Evolutionary conservation across 1,140 invertebrate species (phyloP), one percentile per base, ranked within the genome.

Genomic region (Lysiphlebus fabarum): DNA sequence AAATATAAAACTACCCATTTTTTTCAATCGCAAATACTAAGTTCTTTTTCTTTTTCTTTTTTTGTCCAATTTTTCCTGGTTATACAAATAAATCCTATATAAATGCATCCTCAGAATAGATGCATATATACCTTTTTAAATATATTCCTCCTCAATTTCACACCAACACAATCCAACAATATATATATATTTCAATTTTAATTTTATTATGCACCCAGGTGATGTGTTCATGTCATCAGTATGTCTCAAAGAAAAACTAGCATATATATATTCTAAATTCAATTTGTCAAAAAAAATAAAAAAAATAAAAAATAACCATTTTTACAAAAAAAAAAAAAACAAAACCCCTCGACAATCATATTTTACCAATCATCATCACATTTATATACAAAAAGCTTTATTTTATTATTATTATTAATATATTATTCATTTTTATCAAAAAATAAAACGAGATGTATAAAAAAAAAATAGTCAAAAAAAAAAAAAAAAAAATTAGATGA

Each of bases 21-120:
- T 26, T 26, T 26, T 26, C 17, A 26, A 26, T 26, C 41, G 40
- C 48, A 63, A 48, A 47, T 36, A 56, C 12, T 36, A 47, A 53
- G 38, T 41, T 59, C 62, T 67, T 65, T 65, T 69, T 61, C 60
- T 65, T 65, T 65, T 64, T n/a, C n/a, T n/a, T 53, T 64, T 54
- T 63, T 64, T 51, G 17, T 26, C 17, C 17, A 26, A 26, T 26
- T 26, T 26, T 26, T 26, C 17, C 17, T 26, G 17, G 17, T 26
- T 26, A 26, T 26, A 26, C 17, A 26, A 26, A 26, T 26, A 26
- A 26, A 26, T 26, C 17, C 17, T 26, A 26, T 26, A 26, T 26
- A 26, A 26, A 26, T 26, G 2, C 17, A 26, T 26, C 2, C 17
- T 4, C 1, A 26, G 17, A 37, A 37, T 47, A 44, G 47, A 26